These are phyloP conservation scores for Eptatretus atami DNA, from an alignment of 2,797 vertebrate genomes.

Conservation along the genomic window DNA sequence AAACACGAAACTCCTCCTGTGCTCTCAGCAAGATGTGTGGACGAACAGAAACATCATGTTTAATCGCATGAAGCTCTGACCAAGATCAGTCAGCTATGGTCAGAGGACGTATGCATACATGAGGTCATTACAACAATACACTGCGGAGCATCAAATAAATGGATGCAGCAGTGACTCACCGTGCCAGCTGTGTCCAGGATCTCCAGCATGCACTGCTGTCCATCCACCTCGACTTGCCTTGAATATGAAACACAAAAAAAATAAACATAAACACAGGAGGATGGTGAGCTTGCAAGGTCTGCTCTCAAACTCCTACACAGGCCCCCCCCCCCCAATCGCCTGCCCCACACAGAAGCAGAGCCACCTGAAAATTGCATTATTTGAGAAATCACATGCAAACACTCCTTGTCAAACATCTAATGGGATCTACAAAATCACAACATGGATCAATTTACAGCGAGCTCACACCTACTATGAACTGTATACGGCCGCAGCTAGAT, in stretches of 20 bases:
- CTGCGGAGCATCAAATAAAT: too few relatives aligned
- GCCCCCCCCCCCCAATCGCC: neutral
- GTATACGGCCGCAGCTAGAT: too few relatives aligned
- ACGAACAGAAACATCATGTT: too few relatives aligned
- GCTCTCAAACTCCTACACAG: neutral
- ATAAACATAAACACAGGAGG: slow-evolving; percentile 8
- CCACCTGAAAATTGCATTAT: too few relatives aligned
- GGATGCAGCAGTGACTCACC: slow-evolving; percentile 20
- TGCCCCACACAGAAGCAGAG: too few relatives aligned
- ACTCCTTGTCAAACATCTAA: too few relatives aligned
- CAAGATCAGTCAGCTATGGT: neutral
- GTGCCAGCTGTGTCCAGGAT: slow-evolving; percentile 81
- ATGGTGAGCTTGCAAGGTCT: slow-evolving; percentile 5
- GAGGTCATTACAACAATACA: neutral
- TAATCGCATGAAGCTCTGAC: too few relatives aligned
- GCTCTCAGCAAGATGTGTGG: neutral
- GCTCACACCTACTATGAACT: too few relatives aligned
- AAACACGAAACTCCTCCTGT: neutral
- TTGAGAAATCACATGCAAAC: too few relatives aligned
- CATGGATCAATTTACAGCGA: too few relatives aligned
- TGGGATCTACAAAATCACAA: too few relatives aligned
- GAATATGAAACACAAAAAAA: slow-evolving; percentile 6
- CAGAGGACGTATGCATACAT: too few relatives aligned
- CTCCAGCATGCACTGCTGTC: slow-evolving; percentile 79
- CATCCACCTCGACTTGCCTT: slow-evolving; percentile 90